Conservation (phyloP, 2,797 vertebrate genomes). For the Linurgus olivaceus region DNA sequence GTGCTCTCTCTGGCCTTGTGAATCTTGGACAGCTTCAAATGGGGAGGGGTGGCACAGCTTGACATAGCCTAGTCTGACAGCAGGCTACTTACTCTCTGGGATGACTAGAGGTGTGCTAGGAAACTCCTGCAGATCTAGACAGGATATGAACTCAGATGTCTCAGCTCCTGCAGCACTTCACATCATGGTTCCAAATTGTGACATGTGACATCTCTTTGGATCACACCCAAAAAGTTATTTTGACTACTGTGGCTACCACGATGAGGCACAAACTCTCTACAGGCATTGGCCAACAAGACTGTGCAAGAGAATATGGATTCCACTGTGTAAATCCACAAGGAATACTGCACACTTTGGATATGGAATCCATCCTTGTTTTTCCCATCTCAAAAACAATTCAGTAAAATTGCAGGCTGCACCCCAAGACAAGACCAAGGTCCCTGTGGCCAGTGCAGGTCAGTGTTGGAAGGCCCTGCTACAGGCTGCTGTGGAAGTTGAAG, state of each 20-base stretch:
- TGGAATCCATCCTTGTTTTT: background rate
- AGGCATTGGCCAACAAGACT: background rate
- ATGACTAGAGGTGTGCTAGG: background rate
- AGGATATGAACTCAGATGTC: background rate
- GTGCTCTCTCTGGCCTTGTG: background rate
- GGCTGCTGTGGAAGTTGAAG: background rate
- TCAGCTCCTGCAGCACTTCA: background rate
- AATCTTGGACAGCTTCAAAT: background rate
- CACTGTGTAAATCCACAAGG: background rate
- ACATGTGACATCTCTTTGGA: background rate
- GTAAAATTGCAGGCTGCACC: background rate
- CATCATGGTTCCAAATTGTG: fast-evolving
- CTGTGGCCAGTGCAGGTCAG: background rate
- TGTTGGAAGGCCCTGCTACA: background rate
- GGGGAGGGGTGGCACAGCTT: background rate
- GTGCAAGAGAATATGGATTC: background rate
- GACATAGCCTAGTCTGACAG: background rate
- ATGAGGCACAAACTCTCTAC: background rate
- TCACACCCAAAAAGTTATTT: background rate
- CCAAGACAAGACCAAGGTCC: background rate
- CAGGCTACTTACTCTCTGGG: background rate
- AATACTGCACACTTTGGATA: background rate
- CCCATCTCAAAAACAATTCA: background rate
- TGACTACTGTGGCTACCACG: background rate
- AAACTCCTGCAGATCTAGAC: background rate